Evolutionary conservation across 37 sponge, comb jelly and placozoan genomes (phyloP).

Genomic region (Spongilla lacustris): DNA sequence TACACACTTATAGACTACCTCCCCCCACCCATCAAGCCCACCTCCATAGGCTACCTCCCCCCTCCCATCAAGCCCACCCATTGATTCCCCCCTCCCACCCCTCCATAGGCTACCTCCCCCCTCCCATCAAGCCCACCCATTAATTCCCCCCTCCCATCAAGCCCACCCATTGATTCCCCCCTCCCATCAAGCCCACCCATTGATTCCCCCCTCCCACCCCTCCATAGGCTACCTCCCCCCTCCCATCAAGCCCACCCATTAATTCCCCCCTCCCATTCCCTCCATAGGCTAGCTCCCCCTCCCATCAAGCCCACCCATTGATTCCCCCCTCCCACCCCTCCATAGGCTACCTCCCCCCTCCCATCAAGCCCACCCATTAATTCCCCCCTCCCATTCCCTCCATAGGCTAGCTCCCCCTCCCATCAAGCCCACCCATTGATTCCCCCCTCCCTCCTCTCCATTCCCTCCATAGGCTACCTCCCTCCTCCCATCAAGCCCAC

Average conservation of each 20-base stretch:
- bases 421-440: slow-evolving; percentile 51
- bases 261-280: no score
- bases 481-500: slow-evolving; percentile 81
- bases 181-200: not conserved
- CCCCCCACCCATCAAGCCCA: no score
- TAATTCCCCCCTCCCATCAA: not conserved
- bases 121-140: slow-evolving; percentile 87
- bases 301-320: not conserved
- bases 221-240: not conserved
- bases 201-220: not conserved
- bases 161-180: not conserved
- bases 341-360: not conserved
- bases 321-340: not conserved
- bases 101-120: slow-evolving; percentile 78
- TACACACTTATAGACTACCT: not conserved
- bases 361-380: no score
- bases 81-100: not conserved
- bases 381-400: no score
- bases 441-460: not conserved
- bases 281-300: no score
- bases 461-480: slow-evolving; percentile 24
- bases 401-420: slow-evolving; percentile 75
- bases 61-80: no score
- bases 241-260: no score
- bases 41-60: no score